Percentiles rank a stretch among this genome's conserved stretches.
Evolutionary conservation across 2,888 invertebrate species (phyloP).

Genomic region (Perithous albicinctus): DNA sequence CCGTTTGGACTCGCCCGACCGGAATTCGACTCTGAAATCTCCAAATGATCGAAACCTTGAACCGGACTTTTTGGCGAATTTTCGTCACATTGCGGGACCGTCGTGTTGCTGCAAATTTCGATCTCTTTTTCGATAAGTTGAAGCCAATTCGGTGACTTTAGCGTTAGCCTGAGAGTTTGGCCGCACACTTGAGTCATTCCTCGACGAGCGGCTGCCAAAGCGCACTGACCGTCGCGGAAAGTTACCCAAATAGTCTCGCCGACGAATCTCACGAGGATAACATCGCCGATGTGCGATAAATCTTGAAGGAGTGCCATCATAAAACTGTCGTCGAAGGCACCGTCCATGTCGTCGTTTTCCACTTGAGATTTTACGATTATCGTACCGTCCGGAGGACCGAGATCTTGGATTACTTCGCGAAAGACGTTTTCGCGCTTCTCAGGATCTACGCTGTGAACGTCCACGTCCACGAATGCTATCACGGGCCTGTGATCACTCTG

Average conservation of each 20-base stretch:
- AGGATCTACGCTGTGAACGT: conserved; percentile 92
- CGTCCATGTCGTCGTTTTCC: conserved; percentile 85
- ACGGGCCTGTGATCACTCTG: conserved; percentile 99
- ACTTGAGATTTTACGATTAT: conserved; percentile 90
- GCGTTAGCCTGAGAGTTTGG: conserved; percentile 88
- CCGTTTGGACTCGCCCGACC: conserved; percentile 85
- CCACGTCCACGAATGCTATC: conserved; percentile 95
- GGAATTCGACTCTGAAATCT: conserved; percentile 86
- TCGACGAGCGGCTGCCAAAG: conserved; percentile 89
- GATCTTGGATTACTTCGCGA: conserved; percentile 92
- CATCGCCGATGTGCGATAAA: conserved; percentile 94
- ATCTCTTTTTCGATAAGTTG: conserved; percentile 93
- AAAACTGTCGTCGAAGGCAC: conserved; percentile 92
- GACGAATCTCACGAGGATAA: conserved; percentile 95
- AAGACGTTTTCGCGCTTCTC: conserved; percentile 92
- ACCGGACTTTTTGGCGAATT: conserved; percentile 79
- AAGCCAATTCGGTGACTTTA: conserved; percentile 95
- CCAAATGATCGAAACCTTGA: conserved; percentile 85
- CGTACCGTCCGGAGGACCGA: conserved; percentile 98
- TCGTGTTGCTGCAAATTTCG: conserved; percentile 93
- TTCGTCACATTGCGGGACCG: conserved; percentile 89
- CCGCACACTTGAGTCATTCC: conserved; percentile 88
- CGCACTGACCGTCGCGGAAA: conserved; percentile 95
- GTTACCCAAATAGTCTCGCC: conserved; percentile 96
- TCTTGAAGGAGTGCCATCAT: conserved; percentile 93